Conservation (phyloP, 2,113 vertebrate species). For the Cryptomyrus ogoouensis region DNA sequence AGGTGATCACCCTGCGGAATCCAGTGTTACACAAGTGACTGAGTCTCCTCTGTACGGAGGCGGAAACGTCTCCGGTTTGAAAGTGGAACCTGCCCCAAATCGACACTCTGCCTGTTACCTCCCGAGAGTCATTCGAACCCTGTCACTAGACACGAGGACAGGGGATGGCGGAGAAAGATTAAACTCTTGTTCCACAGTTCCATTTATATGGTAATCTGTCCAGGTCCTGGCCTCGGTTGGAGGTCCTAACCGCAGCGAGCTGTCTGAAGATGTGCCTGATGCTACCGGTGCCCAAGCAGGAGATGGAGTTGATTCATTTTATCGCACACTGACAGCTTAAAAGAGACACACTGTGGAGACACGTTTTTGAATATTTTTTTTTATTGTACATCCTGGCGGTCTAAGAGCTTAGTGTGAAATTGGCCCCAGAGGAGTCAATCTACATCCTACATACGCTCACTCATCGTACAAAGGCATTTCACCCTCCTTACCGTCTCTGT, state of each 20-base stretch:
- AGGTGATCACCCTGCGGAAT: not conserved
- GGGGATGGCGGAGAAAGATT: not conserved
- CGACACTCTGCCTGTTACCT: not conserved
- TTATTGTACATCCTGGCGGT: not conserved
- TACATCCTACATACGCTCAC: not conserved
- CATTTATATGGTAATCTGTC: constrained; percentile 7
- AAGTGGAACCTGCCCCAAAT: not conserved
- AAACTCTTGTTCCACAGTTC: not conserved
- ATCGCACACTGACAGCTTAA: not conserved
- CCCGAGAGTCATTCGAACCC: not conserved
- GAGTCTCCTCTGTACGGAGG: not conserved
- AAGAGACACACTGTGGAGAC: not conserved
- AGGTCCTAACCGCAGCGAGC: not conserved
- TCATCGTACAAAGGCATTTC: not conserved
- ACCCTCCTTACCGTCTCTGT: not conserved
- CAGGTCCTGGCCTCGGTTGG: too few species aligned
- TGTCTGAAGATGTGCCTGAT: not conserved
- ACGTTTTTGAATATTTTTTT: not conserved
- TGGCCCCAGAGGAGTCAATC: not conserved
- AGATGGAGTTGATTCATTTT: not conserved
- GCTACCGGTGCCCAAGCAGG: not conserved
- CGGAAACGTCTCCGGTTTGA: not conserved
- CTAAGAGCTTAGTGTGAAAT: constrained; percentile 2
- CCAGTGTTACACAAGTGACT: not conserved
- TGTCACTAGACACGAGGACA: not conserved